Percentiles rank a stretch among this genome's conserved stretches.
Evolutionary conservation across 2,113 vertebrate genomes (phyloP).

Genomic region (Silurus glanis): DNA sequence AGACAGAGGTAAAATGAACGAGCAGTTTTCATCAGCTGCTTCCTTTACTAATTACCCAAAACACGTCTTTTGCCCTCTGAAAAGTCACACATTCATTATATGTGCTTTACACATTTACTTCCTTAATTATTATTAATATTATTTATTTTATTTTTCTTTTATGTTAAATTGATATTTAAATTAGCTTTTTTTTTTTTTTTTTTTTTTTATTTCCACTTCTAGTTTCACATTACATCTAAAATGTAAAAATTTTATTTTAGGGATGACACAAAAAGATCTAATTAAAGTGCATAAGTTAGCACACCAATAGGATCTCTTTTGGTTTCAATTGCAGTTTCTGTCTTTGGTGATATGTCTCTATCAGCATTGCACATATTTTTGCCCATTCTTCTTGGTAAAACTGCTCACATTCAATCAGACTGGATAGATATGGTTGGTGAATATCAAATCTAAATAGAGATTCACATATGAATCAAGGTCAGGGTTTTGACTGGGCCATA

Average conservation of each 20-base stretch:
- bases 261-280: neutral
- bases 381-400: neutral
- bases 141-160: neutral
- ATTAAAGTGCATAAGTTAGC: neutral
- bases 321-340: neutral
- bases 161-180: neutral
- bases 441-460: neutral
- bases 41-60: slow-evolving; percentile 46
- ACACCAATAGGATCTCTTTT: too few species aligned
- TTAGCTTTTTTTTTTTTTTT: neutral
- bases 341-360: neutral
- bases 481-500: neutral
- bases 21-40: slow-evolving; percentile 39
- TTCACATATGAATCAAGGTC: too few species aligned
- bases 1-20: slow-evolving; percentile 33
- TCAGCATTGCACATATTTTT: neutral
- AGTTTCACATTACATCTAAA: neutral
- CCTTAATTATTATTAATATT: too few species aligned
- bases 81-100: neutral
- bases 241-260: neutral
- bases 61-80: slow-evolving; percentile 16
- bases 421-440: neutral
- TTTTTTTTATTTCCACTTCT: neutral
- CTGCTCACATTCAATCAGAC: neutral
- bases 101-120: neutral